Base-by-base conservation (phyloP, 1,140 invertebrate genomes). In the Psix sp. region DNA sequence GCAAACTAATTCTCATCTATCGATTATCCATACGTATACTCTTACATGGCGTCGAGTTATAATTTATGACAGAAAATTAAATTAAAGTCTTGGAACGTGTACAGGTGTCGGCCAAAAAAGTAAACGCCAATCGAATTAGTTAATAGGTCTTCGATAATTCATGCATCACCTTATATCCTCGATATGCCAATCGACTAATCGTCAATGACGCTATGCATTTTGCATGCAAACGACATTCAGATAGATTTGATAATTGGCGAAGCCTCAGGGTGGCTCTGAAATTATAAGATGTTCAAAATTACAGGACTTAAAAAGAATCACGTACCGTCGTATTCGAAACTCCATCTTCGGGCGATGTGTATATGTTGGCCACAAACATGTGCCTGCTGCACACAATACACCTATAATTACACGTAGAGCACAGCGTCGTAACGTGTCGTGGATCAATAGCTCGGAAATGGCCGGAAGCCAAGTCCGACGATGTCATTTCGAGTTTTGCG, bases 391-490 rank as follows among this genome's bases (percentile, higher is more conserved):
- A 79, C 70, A 80, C 76, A 79, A 82, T 84, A 84, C 79, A 81
- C 76, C 78, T 82, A 84, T 85, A 84, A 85, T 85, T 84, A 80
- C 81, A 83, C 80, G 75, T 82, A 79, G 78, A 78, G 77, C 73
- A 82, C 77, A 78, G 80, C 75, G 81, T 79, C 80, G 80, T 85
- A 84, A 85, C 83, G 80, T 81, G 82, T 85, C 77, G 80, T 80
- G 81, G 83, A 85, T 85, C 84, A 84, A 85, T 85, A 85, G 81
- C 77, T 81, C 74, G 83, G 79, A 85, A 85, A 85, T 85, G 83
- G 84, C 83, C 83, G 83, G 83, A 85, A 85, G 84, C 84, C 84
- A 85, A 85, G 84, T 84, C 80, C 83, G 82, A 80, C 82, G 82
- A 82, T 80, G 82, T 85, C 84, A 82, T 84, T 85, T 84, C 82